Conservation (phyloP, 2,113 vertebrate species). For the Archocentrus centrarchus region DNA sequence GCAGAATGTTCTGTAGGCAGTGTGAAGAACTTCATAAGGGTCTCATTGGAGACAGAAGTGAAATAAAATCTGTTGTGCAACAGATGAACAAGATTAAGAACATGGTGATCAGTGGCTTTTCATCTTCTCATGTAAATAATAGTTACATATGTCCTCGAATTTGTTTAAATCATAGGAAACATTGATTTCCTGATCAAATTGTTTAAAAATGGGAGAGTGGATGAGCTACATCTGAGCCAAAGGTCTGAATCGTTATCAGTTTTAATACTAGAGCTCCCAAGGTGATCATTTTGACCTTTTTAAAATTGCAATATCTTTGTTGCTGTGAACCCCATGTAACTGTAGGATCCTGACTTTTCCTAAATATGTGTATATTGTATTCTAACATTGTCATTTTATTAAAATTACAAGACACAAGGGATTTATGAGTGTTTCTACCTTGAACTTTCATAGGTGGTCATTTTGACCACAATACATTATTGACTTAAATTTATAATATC, state of each 20-base stretch:
- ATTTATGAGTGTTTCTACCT: too few relatives aligned
- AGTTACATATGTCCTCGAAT: neutral
- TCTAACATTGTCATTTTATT: too few relatives aligned
- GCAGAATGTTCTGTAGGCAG: constrained; percentile 7
- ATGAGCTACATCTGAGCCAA: neutral
- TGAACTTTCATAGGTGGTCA: too few relatives aligned
- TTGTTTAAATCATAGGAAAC: neutral
- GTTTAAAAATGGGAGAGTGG: neutral
- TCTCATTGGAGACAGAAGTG: constrained; percentile 2
- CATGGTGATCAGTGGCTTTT: neutral
- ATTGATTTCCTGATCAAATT: neutral
- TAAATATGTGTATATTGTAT: too few relatives aligned
- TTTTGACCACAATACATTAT: too few relatives aligned
- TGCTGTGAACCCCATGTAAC: too few relatives aligned
- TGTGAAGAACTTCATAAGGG: constrained; percentile 3
- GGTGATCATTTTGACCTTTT: too few relatives aligned
- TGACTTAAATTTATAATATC: too few relatives aligned
- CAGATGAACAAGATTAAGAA: neutral
- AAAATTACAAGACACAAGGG: too few relatives aligned
- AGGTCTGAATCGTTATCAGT: neutral
- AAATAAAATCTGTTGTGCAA: constrained; percentile 10
- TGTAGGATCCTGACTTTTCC: too few relatives aligned
- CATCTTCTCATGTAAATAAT: neutral
- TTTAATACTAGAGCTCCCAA: neutral
- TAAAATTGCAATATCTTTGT: too few relatives aligned